Conservation (phyloP, 1,140 invertebrate species). For the Papilio machaon region DNA sequence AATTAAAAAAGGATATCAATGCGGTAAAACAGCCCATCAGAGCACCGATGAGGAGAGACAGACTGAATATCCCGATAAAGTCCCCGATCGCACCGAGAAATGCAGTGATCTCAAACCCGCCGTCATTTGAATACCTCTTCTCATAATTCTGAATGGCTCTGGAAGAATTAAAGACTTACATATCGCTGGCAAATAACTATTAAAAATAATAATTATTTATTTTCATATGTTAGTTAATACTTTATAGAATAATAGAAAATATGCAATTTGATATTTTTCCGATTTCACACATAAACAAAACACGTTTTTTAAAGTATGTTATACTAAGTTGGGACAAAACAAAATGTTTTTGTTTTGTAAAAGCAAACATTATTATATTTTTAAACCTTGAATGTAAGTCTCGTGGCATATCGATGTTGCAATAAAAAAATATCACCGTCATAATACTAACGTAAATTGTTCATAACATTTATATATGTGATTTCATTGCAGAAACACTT, state of each 20-base stretch:
- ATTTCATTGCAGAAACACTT: too few species aligned
- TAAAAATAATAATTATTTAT: too few species aligned
- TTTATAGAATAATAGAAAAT: too few species aligned
- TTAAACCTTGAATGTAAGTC: neutral
- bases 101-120: slow-evolving; percentile 92
- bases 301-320: neutral
- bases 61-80: slow-evolving; percentile 95
- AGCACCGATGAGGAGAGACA: slow-evolving; percentile 95
- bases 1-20: slow-evolving; percentile 88
- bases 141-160: slow-evolving; percentile 97
- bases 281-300: too few species aligned
- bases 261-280: too few species aligned
- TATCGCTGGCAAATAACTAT: neutral
- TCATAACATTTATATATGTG: too few species aligned
- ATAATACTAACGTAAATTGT: neutral
- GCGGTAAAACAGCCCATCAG: slow-evolving; percentile 96
- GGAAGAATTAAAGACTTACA: slow-evolving; percentile 56
- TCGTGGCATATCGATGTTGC: neutral
- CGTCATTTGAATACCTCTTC: slow-evolving; percentile 88
- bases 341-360: neutral
- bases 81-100: slow-evolving; percentile 95
- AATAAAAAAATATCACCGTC: neutral
- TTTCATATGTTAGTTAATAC: too few species aligned
- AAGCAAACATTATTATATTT: neutral
- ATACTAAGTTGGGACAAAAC: neutral